Evolutionary conservation across 2,888 invertebrate species (phyloP).

Genomic region (Erebia palarica): DNA sequence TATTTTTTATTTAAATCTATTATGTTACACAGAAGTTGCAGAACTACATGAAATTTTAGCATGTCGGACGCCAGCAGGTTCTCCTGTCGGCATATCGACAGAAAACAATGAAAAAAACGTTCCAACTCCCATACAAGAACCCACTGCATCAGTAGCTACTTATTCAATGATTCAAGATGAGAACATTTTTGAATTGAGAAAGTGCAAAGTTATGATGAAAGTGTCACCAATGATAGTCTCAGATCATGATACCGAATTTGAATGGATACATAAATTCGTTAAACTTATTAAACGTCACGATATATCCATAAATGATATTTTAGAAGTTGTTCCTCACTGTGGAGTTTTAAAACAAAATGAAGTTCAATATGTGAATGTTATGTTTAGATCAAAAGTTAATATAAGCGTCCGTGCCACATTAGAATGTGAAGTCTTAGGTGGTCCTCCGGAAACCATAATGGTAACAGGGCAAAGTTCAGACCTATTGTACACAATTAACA

Average conservation of each 20-base stretch:
- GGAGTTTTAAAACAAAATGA: slow-evolving; percentile 79
- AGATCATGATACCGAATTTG: slow-evolving; percentile 54
- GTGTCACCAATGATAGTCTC: slow-evolving; percentile 61
- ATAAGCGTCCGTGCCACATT: slow-evolving; percentile 70
- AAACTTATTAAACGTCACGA: slow-evolving; percentile 46
- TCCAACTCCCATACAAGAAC: background rate
- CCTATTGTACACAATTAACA: slow-evolving; percentile 75
- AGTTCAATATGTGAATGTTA: slow-evolving; percentile 71
- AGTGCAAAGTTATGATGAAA: slow-evolving; percentile 54
- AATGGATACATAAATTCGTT: slow-evolving; percentile 64
- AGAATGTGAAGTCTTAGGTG: slow-evolving; percentile 81
- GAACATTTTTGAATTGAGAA: slow-evolving; percentile 44
- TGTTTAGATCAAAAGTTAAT: slow-evolving; percentile 71
- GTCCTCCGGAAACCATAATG: slow-evolving; percentile 76
- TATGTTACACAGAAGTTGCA: slow-evolving; percentile 41
- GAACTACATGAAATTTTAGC: slow-evolving; percentile 46
- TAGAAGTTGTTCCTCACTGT: slow-evolving; percentile 73
- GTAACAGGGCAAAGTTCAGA: slow-evolving; percentile 79
- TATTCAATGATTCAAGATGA: slow-evolving; percentile 42
- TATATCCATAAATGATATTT: slow-evolving; percentile 60
- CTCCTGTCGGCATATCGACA: slow-evolving; percentile 37
- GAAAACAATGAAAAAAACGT: slow-evolving; percentile 32
- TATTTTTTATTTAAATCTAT: too few relatives aligned
- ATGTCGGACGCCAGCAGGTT: slow-evolving; percentile 40
- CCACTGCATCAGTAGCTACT: background rate